These are phyloP conservation scores for Nomada goodeniana DNA, from an alignment of 2,888 invertebrate species.

Conservation along the genomic window DNA sequence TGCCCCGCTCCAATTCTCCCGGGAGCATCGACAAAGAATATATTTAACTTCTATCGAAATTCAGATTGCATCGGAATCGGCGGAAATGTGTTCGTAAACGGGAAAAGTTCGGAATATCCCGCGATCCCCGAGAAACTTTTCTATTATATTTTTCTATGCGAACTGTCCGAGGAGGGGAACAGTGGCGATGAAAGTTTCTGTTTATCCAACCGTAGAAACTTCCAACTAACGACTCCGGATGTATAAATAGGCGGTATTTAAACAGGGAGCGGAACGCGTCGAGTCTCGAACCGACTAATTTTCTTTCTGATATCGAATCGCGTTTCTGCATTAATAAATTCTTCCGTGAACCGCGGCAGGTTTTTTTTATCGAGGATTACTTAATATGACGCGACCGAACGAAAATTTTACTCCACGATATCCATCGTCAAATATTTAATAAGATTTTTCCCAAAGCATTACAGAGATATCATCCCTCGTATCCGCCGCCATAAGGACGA, in stretches of 20 bases:
- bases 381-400: not conserved
- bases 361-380: not conserved
- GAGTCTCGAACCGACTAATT: not conserved
- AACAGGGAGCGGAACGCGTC: constrained; percentile 15
- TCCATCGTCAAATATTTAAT: too few species aligned
- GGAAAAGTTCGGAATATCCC: constrained; percentile 15
- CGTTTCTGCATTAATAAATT: constrained; percentile 29
- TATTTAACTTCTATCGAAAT: constrained; percentile 2
- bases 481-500: not conserved
- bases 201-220: constrained; percentile 39
- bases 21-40: not conserved
- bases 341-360: not conserved
- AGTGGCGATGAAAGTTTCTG: constrained; percentile 33
- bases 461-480: not conserved
- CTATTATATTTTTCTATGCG: constrained; percentile 30
- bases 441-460: too few species aligned
- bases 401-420: too few species aligned
- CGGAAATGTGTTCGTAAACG: not conserved
- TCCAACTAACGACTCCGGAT: constrained; percentile 20
- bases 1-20: too few species aligned
- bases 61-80: not conserved
- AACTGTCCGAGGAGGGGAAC: not conserved
- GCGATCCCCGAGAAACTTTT: constrained; percentile 9
- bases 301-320: constrained; percentile 22
- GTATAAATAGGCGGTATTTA: constrained; percentile 42